phyloP scores from a whole-genome alignment of 2,888 invertebrate genomes.

The Aplocera efformata region DNA sequence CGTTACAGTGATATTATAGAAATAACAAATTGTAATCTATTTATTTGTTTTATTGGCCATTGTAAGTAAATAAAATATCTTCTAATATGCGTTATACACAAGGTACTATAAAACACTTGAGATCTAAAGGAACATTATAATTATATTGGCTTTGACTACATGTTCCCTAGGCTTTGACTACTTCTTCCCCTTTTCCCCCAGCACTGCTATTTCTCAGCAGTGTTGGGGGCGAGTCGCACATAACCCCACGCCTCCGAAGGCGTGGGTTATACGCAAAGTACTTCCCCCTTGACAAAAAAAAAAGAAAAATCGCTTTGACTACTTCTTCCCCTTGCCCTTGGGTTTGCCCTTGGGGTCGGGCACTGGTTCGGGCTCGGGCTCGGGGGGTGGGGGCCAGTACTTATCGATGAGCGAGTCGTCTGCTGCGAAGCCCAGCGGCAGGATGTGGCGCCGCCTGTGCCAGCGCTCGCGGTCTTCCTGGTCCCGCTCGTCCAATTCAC shows the following conservation, averaged over 20 bases:
- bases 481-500: conserved; percentile 48
- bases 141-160: too few relatives aligned
- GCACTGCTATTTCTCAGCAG: too few relatives aligned
- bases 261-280: too few relatives aligned
- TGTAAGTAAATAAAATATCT: too few relatives aligned
- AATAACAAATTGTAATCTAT: conserved; percentile 13
- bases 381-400: conserved; percentile 64
- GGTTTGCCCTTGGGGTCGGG: conserved; percentile 37
- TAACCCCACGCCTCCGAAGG: too few relatives aligned
- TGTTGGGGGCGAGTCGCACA: too few relatives aligned
- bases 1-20: conserved; percentile 30
- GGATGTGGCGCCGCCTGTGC: conserved; percentile 50
- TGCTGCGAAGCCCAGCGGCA: conserved; percentile 52
- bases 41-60: conserved; percentile 9
- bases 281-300: too few relatives aligned
- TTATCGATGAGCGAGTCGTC: conserved; percentile 52
- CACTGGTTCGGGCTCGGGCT: conserved; percentile 41
- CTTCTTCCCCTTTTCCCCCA: too few relatives aligned
- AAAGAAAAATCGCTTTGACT: conserved; percentile 1
- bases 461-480: conserved; percentile 50
- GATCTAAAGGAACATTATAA: too few relatives aligned
- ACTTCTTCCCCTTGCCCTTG: conserved; percentile 33
- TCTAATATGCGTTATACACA: too few relatives aligned
- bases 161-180: too few relatives aligned
- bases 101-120: too few relatives aligned